Percentiles rank a stretch among this genome's conserved stretches.
These are phyloP conservation scores for Temnothorax curvispinosus DNA, from an alignment of 1,140 invertebrate species.

Conservation along the genomic window DNA sequence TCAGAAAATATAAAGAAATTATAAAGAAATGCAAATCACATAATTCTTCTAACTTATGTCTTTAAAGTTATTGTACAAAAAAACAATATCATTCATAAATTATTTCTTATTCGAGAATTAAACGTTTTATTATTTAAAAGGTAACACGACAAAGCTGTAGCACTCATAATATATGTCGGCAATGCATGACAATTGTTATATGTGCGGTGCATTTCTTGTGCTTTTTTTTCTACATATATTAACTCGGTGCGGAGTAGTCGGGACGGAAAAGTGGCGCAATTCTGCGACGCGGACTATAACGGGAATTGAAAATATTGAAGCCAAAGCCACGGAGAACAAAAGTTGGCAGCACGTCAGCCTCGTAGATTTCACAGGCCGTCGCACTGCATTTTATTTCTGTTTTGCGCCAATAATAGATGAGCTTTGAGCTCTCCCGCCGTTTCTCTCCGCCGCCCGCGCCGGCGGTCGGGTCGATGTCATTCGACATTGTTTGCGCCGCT, in stretches of 20 bases:
- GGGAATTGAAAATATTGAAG: constrained; percentile 55
- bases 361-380: constrained; percentile 72
- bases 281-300: constrained; percentile 41
- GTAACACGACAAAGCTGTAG: background rate
- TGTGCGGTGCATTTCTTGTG: background rate
- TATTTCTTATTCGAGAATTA: background rate
- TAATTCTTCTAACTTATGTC: background rate
- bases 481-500: constrained; percentile 71
- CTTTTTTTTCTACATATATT: background rate
- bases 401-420: constrained; percentile 79
- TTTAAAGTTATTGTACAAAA: background rate
- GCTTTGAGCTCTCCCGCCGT: constrained; percentile 70
- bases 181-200: background rate
- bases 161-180: background rate
- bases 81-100: background rate
- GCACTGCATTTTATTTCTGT: constrained; percentile 77
- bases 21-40: background rate
- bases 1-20: background rate
- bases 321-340: constrained; percentile 57
- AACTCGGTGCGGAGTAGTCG: background rate
- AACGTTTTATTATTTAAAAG: background rate
- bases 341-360: constrained; percentile 66
- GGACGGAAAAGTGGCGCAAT: constrained; percentile 32
- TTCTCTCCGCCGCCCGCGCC: constrained; percentile 59
- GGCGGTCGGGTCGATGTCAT: constrained; percentile 55